Evolutionary conservation across 2,888 invertebrate species (phyloP), one percentile per base, ranked within the genome.

Genomic region (Drosophila borealis): DNA sequence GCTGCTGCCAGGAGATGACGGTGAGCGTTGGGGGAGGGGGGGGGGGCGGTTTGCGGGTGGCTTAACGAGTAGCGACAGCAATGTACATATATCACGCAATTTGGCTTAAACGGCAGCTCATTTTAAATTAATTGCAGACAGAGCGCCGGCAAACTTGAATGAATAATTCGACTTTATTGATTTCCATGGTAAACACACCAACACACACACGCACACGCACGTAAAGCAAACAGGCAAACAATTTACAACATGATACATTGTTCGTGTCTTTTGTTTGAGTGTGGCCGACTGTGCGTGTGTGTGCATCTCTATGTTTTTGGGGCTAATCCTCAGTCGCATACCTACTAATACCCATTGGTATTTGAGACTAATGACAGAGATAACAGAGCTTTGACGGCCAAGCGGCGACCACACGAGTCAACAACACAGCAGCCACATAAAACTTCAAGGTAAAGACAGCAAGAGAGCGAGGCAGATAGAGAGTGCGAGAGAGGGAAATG

Each of bases 151-250:
- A 65, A 29, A 33, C 63, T 70, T 48, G 44, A 85, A 80, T 74
- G 63, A 71, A 78, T 85, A 71, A 78, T 74, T 70, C 41, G 50
- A 69, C 51, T 72, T 66, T 79, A 84, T 81, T 74, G 83, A 84
- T 81, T 80, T 75, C 42, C 57, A 53, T 17, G 42, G 11, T 49
- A 21, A 14, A 44, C 57, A 49, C 36, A 25, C 17, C 3, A 29
- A 9, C 25, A 41, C 42, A 11, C 34, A 34, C 11, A 44, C 39
- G 14, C 39, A 3, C 34, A 34, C 37, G 19, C 48, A 44, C 48
- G 17, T 41, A 51, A 70, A 46, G 14, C 59, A 44, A 36, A 61
- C 55, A 54, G 14, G 11, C 42, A 70, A 64, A 61, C 70, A 60
- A 42, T 64, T 64, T 48, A 64, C 41, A 56, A 39, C 53, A 60